Conservation (phyloP, 2,797 vertebrate species). For the Avahi laniger region DNA sequence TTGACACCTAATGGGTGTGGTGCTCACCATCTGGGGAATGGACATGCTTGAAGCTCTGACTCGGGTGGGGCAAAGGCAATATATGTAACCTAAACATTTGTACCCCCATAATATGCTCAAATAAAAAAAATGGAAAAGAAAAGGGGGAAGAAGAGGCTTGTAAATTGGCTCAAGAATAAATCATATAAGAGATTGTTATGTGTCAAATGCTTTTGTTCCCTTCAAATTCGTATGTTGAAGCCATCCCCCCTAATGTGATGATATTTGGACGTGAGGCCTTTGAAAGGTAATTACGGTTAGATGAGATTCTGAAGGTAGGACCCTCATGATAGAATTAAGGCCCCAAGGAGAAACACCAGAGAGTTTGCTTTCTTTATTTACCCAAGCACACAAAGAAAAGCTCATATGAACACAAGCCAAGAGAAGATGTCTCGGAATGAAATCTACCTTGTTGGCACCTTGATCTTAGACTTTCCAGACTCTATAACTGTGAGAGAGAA, state of each 20-base stretch:
- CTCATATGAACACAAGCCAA: background rate
- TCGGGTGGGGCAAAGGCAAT: too few relatives aligned
- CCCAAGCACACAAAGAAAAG: background rate
- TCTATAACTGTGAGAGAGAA: background rate
- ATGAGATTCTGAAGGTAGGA: background rate
- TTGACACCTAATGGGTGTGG: too few relatives aligned
- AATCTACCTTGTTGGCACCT: background rate
- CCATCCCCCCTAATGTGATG: background rate
- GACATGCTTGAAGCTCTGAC: too few relatives aligned
- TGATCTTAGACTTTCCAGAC: background rate
- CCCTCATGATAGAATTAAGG: background rate
- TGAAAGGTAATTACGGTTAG: background rate
- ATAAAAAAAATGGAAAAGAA: background rate
- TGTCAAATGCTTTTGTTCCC: background rate
- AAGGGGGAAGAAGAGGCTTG: accelerated
- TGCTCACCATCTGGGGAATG: too few relatives aligned
- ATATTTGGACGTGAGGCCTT: background rate
- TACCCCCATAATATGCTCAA: too few relatives aligned
- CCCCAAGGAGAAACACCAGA: background rate
- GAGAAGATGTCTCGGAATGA: background rate
- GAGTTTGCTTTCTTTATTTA: background rate
- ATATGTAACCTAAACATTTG: too few relatives aligned
- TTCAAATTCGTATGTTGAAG: background rate
- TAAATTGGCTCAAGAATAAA: background rate
- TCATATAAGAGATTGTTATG: background rate